A percentile compares a stretch with the other conserved stretches of the same genome.
Evolutionary conservation across 2,888 invertebrate genomes (phyloP).

Genomic region (Dusona sp.): DNA sequence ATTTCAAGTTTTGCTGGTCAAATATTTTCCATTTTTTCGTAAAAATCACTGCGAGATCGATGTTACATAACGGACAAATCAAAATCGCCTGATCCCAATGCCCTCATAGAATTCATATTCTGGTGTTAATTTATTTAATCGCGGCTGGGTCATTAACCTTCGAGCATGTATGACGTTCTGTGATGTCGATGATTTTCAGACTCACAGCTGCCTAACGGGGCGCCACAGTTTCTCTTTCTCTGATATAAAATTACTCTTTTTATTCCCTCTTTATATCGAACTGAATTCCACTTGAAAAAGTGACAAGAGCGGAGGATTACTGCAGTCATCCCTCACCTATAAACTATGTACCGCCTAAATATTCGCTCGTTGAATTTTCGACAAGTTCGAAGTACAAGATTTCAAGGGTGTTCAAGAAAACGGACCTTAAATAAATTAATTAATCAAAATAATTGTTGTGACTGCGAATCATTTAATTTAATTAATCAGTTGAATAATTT

Average conservation of each 20-base stretch:
- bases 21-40: neutral
- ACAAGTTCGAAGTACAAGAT: neutral
- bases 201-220: conserved; percentile 59
- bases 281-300: conserved; percentile 64
- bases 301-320: neutral
- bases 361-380: too few relatives aligned
- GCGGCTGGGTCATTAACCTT: conserved; percentile 42
- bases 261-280: conserved; percentile 30
- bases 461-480: neutral
- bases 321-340: too few relatives aligned
- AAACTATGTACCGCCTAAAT: too few relatives aligned
- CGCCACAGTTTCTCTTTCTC: conserved; percentile 64
- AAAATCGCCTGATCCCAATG: neutral
- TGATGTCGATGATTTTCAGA: conserved; percentile 10
- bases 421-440: neutral
- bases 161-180: neutral
- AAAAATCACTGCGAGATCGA: neutral
- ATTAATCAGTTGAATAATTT: neutral
- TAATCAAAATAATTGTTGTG: neutral
- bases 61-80: neutral
- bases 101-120: conserved; percentile 1
- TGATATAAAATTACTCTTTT: conserved; percentile 36
- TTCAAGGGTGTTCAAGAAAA: neutral
- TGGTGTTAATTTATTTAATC: conserved; percentile 48
- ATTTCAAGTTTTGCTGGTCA: neutral